A percentile compares a stretch with the other conserved stretches of the same genome.
Evolutionary conservation across 2,113 vertebrate genomes (phyloP).

Genomic region (Geothlypis trichas): DNA sequence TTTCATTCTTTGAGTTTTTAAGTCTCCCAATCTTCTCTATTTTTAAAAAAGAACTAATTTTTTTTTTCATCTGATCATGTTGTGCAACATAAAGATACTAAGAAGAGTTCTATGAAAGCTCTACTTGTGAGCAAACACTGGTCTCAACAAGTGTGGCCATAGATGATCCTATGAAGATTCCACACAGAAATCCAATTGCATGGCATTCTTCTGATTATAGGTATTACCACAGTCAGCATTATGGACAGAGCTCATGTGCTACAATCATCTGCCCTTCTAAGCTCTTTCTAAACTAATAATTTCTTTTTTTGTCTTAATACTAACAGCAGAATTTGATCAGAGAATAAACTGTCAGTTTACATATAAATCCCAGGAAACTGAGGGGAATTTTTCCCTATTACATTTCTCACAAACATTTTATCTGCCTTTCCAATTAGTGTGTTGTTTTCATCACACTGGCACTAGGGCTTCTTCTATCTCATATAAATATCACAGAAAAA

Average conservation of each 20-base stretch:
- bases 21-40: neutral
- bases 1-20: neutral
- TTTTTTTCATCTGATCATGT: too few relatives aligned
- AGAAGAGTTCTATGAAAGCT: neutral
- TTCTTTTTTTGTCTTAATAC: neutral
- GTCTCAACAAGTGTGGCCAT: rapidly evolving
- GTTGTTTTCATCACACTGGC: neutral
- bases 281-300: neutral
- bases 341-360: neutral
- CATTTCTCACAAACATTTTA: neutral
- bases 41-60: neutral
- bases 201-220: rapidly evolving
- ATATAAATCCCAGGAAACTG: neutral
- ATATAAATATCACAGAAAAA: neutral
- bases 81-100: neutral
- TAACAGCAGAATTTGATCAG: neutral
- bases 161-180: neutral
- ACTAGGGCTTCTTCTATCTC: neutral
- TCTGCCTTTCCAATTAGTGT: neutral
- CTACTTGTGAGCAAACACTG: neutral
- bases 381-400: neutral
- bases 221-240: neutral
- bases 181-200: neutral
- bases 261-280: neutral
- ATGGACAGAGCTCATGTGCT: neutral